These are phyloP conservation scores for Odontocolon sp. DNA, from an alignment of 2,888 invertebrate species.

Conservation along the genomic window DNA sequence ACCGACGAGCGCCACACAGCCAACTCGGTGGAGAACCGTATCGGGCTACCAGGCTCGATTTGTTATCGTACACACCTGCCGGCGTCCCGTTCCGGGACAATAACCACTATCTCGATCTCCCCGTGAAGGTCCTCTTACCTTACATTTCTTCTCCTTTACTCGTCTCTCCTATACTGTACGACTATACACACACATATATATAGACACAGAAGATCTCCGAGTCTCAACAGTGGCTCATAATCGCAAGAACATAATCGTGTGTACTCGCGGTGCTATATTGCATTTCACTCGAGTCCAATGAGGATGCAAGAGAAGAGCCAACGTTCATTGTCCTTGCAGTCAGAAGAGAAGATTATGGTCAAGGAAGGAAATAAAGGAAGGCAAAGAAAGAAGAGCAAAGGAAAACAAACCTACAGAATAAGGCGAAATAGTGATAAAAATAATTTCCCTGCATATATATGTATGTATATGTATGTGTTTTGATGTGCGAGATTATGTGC, in stretches of 20 bases:
- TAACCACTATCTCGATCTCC: constrained; percentile 75
- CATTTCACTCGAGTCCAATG: constrained; percentile 42
- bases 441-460: no score
- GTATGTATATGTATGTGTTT: background rate
- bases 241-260: constrained; percentile 24
- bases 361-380: background rate
- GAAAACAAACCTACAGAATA: background rate
- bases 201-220: constrained; percentile 1
- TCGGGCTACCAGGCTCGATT: constrained; percentile 67
- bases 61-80: constrained; percentile 76
- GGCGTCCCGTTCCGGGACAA: constrained; percentile 73
- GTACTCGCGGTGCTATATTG: constrained; percentile 4
- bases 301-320: no score
- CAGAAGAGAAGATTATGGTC: constrained; percentile 12
- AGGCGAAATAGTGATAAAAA: constrained; percentile 3
- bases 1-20: constrained; percentile 39
- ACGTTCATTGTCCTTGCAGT: constrained; percentile 49
- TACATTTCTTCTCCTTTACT: constrained; percentile 50
- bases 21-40: constrained; percentile 53
- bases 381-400: background rate
- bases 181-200: background rate
- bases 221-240: constrained; percentile 15
- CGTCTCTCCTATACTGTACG: constrained; percentile 11
- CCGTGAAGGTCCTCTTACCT: constrained; percentile 69
- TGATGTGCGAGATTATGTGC: background rate